Conservation (phyloP, 1,140 invertebrate genomes). For the Zaprionus tsacasi region DNA sequence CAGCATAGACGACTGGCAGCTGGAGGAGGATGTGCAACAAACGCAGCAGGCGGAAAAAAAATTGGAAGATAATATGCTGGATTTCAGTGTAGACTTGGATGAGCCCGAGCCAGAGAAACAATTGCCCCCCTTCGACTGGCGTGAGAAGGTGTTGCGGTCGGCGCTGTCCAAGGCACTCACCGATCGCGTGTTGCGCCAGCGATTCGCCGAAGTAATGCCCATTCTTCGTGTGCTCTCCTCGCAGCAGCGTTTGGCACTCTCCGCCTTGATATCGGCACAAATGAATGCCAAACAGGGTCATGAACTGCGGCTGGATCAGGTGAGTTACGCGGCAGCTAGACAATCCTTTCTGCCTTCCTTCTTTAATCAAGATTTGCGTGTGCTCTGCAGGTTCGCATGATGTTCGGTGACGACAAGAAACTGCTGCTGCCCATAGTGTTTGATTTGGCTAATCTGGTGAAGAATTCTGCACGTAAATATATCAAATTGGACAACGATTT, state of each 20-base stretch:
- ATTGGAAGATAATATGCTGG: slow-evolving; percentile 68
- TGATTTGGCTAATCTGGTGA: slow-evolving; percentile 88
- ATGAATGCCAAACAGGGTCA: slow-evolving; percentile 85
- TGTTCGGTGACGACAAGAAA: slow-evolving; percentile 86
- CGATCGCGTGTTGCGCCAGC: slow-evolving; percentile 71
- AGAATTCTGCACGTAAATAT: slow-evolving; percentile 83
- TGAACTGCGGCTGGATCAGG: slow-evolving; percentile 85
- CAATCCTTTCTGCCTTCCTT: too few species aligned
- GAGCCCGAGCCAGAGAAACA: slow-evolving; percentile 67
- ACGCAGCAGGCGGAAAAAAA: slow-evolving; percentile 55
- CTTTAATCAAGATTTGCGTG: not conserved
- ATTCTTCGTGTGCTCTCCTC: slow-evolving; percentile 87
- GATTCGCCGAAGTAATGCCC: slow-evolving; percentile 87
- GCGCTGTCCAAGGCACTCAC: slow-evolving; percentile 75
- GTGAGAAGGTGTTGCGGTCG: slow-evolving; percentile 84
- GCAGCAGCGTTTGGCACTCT: slow-evolving; percentile 86
- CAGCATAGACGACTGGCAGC: slow-evolving; percentile 57
- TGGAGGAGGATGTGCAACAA: slow-evolving; percentile 50
- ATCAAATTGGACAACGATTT: slow-evolving; percentile 82
- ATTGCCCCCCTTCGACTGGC: slow-evolving; percentile 64
- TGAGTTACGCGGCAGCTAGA: slow-evolving; percentile 47
- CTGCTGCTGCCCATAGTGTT: slow-evolving; percentile 87
- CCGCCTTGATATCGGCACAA: slow-evolving; percentile 87
- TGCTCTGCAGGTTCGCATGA: slow-evolving; percentile 84
- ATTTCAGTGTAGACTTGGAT: slow-evolving; percentile 70